phyloP scores from a whole-genome alignment of 2,113 vertebrate genomes.

The Caranx ignobilis region DNA sequence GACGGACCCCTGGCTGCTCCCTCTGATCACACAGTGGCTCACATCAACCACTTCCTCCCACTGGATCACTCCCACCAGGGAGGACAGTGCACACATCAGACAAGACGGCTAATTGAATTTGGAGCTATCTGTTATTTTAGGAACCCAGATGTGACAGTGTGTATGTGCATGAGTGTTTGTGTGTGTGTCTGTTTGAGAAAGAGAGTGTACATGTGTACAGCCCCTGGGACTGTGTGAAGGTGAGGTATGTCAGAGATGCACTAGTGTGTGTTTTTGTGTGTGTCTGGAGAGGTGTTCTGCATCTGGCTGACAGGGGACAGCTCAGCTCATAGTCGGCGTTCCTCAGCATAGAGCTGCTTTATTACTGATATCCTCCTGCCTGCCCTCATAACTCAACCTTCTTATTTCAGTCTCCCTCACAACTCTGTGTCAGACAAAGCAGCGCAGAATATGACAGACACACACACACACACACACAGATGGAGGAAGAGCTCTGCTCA shows the following conservation, averaged over 20 bases:
- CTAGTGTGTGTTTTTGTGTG: constrained; percentile 22
- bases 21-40: constrained; percentile 42
- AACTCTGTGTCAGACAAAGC: constrained; percentile 63
- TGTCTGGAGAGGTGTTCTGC: constrained; percentile 49
- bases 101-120: constrained; percentile 66
- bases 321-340: constrained; percentile 75
- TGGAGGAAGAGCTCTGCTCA: constrained; percentile 42
- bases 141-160: constrained; percentile 44
- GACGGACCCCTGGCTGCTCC: constrained; percentile 28
- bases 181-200: constrained; percentile 5
- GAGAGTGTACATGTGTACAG: constrained; percentile 11
- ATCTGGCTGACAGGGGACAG: constrained; percentile 63
- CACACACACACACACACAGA: constrained; percentile 24
- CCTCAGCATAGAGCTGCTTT: constrained; percentile 68
- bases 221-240: constrained; percentile 6
- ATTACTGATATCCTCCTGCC: constrained; percentile 80
- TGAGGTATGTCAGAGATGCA: constrained; percentile 72
- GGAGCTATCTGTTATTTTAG: constrained; percentile 68
- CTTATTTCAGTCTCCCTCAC: constrained; percentile 65
- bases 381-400: constrained; percentile 71
- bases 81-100: constrained; percentile 52
- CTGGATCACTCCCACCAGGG: constrained; percentile 36
- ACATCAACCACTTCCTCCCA: constrained; percentile 66
- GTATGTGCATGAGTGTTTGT: constrained; percentile 3
- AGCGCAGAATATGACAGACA: constrained; percentile 34